phyloP scores from a whole-genome alignment of 2,797 vertebrate genomes.

The Cuculus canorus region DNA sequence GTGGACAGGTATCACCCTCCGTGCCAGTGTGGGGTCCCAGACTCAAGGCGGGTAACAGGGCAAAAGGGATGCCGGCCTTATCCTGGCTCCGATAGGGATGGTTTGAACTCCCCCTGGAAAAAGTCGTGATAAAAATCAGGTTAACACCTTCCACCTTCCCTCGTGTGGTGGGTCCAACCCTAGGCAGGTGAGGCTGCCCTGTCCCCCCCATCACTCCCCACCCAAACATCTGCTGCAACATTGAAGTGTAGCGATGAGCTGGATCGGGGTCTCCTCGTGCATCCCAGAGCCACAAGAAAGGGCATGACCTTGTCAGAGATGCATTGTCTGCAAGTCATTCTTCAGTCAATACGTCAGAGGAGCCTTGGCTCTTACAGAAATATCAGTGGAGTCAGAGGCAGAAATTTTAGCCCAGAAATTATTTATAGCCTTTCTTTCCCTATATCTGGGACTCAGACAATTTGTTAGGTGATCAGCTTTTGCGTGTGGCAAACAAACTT shows the following conservation, averaged over 20 bases:
- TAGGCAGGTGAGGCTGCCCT: fast-evolving
- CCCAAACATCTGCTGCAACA: fast-evolving
- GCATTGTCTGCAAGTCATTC: neutral
- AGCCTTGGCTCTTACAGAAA: neutral
- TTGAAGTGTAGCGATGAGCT: neutral
- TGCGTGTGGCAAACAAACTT: neutral
- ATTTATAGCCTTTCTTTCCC: neutral
- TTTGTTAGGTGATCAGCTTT: neutral
- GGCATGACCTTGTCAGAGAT: neutral
- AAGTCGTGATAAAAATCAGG: neutral
- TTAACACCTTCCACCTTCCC: neutral
- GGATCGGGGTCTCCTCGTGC: fast-evolving
- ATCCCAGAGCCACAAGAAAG: neutral
- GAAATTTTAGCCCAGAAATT: neutral
- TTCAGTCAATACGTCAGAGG: neutral
- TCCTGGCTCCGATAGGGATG: neutral
- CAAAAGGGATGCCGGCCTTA: neutral
- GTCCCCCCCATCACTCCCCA: fast-evolving
- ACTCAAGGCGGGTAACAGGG: neutral
- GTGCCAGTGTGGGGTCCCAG: fast-evolving
- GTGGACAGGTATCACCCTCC: neutral
- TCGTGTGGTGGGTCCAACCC: fast-evolving
- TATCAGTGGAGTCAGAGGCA: neutral
- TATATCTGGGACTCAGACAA: fast-evolving
- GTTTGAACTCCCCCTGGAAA: neutral